These are phyloP conservation scores for Pyxicephalus adspersus DNA, from an alignment of 2,113 vertebrate species.

Conservation along the genomic window DNA sequence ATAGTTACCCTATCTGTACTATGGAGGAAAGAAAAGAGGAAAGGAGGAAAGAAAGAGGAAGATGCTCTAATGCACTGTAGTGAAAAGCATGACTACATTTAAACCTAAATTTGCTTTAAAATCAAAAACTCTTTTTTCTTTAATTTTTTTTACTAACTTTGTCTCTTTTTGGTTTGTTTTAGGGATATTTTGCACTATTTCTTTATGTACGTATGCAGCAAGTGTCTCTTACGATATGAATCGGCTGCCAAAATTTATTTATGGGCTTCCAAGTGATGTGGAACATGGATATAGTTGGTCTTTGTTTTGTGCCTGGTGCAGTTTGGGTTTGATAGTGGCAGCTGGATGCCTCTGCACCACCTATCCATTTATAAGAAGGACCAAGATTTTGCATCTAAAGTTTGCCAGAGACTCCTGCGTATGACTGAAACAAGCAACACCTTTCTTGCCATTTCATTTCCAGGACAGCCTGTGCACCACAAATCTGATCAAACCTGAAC, in stretches of 20 bases:
- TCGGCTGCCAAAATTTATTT: slow-evolving; percentile 81
- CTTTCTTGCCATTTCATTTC: slow-evolving; percentile 28
- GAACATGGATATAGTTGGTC: slow-evolving; percentile 87
- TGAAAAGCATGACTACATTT: no score
- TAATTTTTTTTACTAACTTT: background rate
- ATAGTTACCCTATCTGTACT: no score
- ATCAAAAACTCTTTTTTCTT: background rate
- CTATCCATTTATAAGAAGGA: slow-evolving; percentile 77
- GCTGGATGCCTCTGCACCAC: slow-evolving; percentile 81
- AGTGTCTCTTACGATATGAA: slow-evolving; percentile 84
- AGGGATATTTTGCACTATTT: slow-evolving; percentile 89
- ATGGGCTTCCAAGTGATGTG: slow-evolving; percentile 79
- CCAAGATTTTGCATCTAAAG: slow-evolving; percentile 76
- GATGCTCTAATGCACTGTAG: no score
- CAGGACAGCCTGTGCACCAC: slow-evolving; percentile 27
- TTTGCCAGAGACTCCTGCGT: slow-evolving; percentile 76
- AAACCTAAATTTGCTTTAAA: background rate
- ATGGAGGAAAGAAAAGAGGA: no score
- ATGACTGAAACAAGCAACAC: slow-evolving; percentile 60
- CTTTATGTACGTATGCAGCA: slow-evolving; percentile 83
- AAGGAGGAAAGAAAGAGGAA: no score
- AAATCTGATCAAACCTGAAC: background rate
- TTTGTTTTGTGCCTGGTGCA: slow-evolving; percentile 82
- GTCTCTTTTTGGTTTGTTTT: slow-evolving; percentile 52
- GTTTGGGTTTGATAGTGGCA: slow-evolving; percentile 79